These are phyloP conservation scores for Drosophila auraria DNA, from an alignment of 1,140 invertebrate genomes.

Conservation along the genomic window DNA sequence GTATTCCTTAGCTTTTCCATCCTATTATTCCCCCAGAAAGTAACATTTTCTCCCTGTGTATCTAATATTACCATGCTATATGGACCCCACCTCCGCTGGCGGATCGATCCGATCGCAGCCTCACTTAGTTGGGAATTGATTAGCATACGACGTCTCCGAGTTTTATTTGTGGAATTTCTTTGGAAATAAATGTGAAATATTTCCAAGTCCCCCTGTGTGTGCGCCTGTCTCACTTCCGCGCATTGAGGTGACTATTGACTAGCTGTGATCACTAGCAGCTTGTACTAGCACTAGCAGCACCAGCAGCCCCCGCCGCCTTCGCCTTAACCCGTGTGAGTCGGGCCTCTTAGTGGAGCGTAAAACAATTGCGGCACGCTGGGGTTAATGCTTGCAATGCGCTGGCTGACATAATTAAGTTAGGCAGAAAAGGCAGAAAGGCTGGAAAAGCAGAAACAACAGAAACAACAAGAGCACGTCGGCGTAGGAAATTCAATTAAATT, in stretches of 20 bases:
- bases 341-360: conserved; percentile 37
- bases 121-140: conserved; percentile 47
- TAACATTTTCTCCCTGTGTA: background rate
- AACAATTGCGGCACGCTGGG: conserved; percentile 46
- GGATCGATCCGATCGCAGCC: conserved; percentile 41
- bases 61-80: background rate
- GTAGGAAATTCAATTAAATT: conserved; percentile 66
- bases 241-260: background rate
- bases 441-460: background rate
- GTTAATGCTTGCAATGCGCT: conserved; percentile 45
- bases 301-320: background rate
- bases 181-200: conserved; percentile 25
- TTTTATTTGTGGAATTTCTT: conserved; percentile 35
- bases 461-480: conserved; percentile 30
- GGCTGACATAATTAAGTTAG: conserved; percentile 67
- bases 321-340: conserved; percentile 25
- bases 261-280: too few relatives aligned
- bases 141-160: conserved; percentile 46
- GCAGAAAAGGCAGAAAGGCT: conserved; percentile 13
- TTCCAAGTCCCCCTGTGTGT: conserved; percentile 1
- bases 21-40: background rate
- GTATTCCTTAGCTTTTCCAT: background rate
- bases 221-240: conserved; percentile 20
- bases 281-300: background rate
- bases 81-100: background rate